phyloP scores from a whole-genome alignment of 2,113 vertebrate genomes.

The Alces alces region DNA sequence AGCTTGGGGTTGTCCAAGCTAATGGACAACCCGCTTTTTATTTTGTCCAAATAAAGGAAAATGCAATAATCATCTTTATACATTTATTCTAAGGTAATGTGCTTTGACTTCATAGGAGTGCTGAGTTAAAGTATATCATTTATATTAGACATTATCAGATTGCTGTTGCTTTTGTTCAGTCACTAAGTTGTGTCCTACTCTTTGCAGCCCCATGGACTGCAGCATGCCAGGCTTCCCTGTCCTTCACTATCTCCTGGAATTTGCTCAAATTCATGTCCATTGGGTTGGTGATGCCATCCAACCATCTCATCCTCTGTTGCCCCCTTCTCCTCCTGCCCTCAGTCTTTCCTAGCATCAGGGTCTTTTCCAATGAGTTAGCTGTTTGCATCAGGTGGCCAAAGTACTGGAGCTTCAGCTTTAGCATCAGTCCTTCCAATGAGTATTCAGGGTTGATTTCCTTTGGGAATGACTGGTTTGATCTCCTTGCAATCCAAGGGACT shows the following conservation, averaged over 20 bases:
- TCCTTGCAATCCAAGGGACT: not conserved
- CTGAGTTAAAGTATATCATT: not conserved
- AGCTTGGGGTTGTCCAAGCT: not conserved
- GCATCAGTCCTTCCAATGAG: not conserved
- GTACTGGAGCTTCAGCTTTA: not conserved
- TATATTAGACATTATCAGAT: not conserved
- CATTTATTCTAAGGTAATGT: not conserved
- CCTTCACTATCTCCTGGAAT: not conserved
- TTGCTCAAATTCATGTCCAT: not conserved
- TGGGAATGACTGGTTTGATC: not conserved
- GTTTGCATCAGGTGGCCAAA: not conserved
- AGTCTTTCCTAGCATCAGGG: not conserved
- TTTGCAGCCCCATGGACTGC: not conserved
- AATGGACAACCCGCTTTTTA: not conserved
- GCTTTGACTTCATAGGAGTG: not conserved
- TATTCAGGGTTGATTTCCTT: not conserved
- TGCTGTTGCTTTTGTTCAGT: not conserved
- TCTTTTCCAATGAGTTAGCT: not conserved
- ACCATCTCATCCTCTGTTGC: not conserved
- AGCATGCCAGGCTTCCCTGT: not conserved
- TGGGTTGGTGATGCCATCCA: not conserved
- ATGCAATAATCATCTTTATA: not conserved
- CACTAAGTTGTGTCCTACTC: not conserved
- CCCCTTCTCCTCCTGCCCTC: not conserved
- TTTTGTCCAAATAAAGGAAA: not conserved